Conservation (phyloP, 2,888 invertebrate genomes). For the Kuschelorhynchus macadamiae region DNA sequence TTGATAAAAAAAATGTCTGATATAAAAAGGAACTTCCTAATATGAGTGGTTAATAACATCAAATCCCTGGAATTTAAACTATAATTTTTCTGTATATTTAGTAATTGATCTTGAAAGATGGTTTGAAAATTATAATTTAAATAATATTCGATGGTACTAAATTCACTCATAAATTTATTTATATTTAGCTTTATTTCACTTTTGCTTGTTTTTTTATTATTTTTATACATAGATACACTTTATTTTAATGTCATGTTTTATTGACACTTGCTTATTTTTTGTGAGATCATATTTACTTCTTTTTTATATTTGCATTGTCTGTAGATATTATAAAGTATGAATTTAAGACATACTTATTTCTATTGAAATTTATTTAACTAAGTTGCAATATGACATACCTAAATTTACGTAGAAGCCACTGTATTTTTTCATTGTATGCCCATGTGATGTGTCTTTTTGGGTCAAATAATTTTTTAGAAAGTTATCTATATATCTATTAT, state of each 20-base stretch:
- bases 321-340: slow-evolving; percentile 13
- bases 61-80: too few species aligned
- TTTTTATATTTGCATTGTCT: slow-evolving; percentile 12
- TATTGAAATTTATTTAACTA: slow-evolving; percentile 22
- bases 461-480: slow-evolving; percentile 22
- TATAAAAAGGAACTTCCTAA: too few species aligned
- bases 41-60: too few species aligned
- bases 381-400: slow-evolving; percentile 40
- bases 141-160: too few species aligned
- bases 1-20: too few species aligned
- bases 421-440: slow-evolving; percentile 28
- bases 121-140: too few species aligned
- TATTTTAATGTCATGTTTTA: slow-evolving; percentile 8
- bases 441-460: slow-evolving; percentile 36
- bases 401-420: slow-evolving; percentile 33
- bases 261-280: neutral
- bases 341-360: slow-evolving; percentile 23
- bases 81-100: too few species aligned
- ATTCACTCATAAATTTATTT: too few species aligned
- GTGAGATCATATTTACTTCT: neutral
- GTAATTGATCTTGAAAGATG: too few species aligned
- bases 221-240: slow-evolving; percentile 16
- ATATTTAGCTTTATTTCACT: slow-evolving; percentile 14
- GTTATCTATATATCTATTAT: slow-evolving; percentile 39
- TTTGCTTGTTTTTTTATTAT: slow-evolving; percentile 10